phyloP scores from a whole-genome alignment of 1,140 invertebrate genomes.

The Caenorhabditis inopinata region DNA sequence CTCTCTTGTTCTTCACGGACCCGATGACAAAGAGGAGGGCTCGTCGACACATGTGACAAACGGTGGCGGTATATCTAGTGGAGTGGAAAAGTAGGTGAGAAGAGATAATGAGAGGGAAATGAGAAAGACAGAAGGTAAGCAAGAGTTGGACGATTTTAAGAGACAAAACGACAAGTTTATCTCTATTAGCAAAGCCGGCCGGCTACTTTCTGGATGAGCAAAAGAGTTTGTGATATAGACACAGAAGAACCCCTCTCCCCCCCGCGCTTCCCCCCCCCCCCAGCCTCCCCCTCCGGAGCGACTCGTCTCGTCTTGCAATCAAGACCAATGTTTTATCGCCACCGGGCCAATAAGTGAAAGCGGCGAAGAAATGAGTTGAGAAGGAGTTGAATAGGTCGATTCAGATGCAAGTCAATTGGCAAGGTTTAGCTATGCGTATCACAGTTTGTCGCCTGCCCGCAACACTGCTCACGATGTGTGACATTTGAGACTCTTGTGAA shows the following conservation, averaged over 20 bases:
- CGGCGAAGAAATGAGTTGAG: no score
- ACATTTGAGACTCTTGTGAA: not conserved
- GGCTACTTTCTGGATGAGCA: not conserved
- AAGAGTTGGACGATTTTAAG: not conserved
- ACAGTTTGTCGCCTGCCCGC: not conserved
- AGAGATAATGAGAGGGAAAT: not conserved
- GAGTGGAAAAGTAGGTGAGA: not conserved
- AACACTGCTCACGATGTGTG: conserved; percentile 21
- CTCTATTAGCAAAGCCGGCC: conserved; percentile 10
- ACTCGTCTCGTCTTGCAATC: no score
- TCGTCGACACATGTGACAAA: conserved; percentile 24
- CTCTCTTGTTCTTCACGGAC: not conserved
- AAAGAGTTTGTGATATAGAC: not conserved
- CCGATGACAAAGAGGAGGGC: conserved; percentile 17
- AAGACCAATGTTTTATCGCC: conserved; percentile 25
- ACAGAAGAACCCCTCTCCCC: not conserved
- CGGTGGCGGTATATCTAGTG: conserved; percentile 10
- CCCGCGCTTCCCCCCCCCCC: no score
- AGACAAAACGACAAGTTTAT: conserved; percentile 15
- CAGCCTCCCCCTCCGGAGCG: no score
- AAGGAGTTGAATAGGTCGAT: not conserved
- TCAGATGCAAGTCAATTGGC: not conserved
- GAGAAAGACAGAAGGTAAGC: not conserved
- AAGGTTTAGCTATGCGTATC: not conserved
- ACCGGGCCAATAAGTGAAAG: not conserved